Conservation (phyloP, 2,113 vertebrate genomes). For the Rutilus rutilus region DNA sequence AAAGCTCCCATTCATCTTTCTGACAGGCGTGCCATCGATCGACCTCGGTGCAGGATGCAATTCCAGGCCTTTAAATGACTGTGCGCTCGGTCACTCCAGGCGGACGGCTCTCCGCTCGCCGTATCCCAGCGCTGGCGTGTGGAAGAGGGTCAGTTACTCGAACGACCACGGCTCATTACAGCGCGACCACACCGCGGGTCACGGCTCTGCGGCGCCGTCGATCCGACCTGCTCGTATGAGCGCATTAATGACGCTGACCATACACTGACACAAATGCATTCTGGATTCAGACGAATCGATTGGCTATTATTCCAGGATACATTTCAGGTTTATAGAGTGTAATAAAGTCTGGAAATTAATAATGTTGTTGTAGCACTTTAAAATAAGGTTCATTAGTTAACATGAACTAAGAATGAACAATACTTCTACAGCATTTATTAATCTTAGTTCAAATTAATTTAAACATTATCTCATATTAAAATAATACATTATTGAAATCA, state of each 20-base stretch:
- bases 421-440: no score
- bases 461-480: no score
- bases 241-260: background rate
- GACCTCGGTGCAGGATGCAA: conserved; percentile 54
- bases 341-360: background rate
- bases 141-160: conserved; percentile 40
- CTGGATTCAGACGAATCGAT: background rate
- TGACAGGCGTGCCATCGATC: conserved; percentile 65
- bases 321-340: background rate
- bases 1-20: conserved; percentile 65
- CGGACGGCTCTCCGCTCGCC: conserved; percentile 1
- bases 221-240: conserved; percentile 1
- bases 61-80: conserved; percentile 64
- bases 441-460: no score
- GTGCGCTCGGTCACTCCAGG: conserved; percentile 44
- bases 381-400: no score
- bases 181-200: conserved; percentile 3
- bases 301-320: background rate
- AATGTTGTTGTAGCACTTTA: background rate
- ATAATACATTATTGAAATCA: no score
- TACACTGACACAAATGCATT: conserved; percentile 15
- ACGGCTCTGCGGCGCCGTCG: background rate
- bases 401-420: no score
- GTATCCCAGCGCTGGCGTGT: background rate
- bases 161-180: background rate